Conservation (phyloP, 2,888 invertebrate species). For the Trachelus stipa region DNA sequence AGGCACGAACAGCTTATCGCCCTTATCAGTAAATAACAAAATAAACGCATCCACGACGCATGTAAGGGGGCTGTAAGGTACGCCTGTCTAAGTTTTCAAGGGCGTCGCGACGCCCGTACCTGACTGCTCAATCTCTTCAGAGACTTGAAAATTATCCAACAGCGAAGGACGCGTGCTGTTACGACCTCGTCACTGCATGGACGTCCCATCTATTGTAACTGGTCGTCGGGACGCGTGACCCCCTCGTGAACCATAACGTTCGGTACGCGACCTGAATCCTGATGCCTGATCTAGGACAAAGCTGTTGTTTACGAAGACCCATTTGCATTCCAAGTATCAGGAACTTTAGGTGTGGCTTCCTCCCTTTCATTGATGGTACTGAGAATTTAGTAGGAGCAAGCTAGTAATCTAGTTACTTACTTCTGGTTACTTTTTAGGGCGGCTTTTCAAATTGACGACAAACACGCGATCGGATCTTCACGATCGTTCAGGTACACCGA, state of each 20-base stretch:
- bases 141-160: neutral
- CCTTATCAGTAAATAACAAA: neutral
- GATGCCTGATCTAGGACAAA: slow-evolving; percentile 20
- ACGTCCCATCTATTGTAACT: neutral
- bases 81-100: neutral
- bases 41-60: neutral
- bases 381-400: neutral
- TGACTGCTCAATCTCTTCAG: neutral
- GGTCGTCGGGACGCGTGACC: neutral
- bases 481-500: no score
- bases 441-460: neutral
- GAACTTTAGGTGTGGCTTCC: slow-evolving; percentile 14
- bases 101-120: neutral
- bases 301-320: slow-evolving; percentile 21
- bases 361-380: neutral
- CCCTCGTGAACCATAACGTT: neutral
- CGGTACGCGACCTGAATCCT: slow-evolving; percentile 28
- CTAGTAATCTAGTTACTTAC: neutral
- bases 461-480: neutral
- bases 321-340: slow-evolving; percentile 25
- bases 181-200: neutral
- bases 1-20: neutral
- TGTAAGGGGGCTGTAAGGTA: neutral
- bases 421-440: neutral
- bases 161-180: neutral